These are phyloP conservation scores for Mycteria americana DNA, from an alignment of 2,797 vertebrate species.

Conservation along the genomic window DNA sequence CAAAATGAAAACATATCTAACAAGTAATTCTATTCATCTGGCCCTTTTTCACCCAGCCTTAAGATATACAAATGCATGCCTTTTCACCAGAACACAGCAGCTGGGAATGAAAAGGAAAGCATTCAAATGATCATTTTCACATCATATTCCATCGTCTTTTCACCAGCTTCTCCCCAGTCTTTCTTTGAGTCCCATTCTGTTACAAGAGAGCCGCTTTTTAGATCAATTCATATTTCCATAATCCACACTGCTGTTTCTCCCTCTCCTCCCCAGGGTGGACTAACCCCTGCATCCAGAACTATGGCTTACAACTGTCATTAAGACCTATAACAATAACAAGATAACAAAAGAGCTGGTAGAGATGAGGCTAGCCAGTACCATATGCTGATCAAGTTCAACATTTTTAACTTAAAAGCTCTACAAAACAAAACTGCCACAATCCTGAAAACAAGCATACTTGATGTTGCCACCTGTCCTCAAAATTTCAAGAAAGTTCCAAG, in stretches of 20 bases:
- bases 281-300: slow-evolving; percentile 92
- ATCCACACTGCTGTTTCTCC: slow-evolving; percentile 94
- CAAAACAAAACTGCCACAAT: slow-evolving; percentile 69
- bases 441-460: slow-evolving; percentile 67
- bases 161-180: slow-evolving; percentile 90
- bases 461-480: slow-evolving; percentile 7
- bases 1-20: slow-evolving; percentile 78
- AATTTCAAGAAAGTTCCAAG: neutral
- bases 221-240: slow-evolving; percentile 99
- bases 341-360: slow-evolving; percentile 91
- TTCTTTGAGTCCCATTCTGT: slow-evolving; percentile 92
- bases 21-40: slow-evolving; percentile 80
- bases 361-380: slow-evolving; percentile 88
- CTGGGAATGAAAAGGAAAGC: slow-evolving; percentile 91
- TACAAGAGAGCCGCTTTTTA: slow-evolving; percentile 81
- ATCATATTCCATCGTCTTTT: slow-evolving; percentile 90
- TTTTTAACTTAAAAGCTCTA: slow-evolving; percentile 68
- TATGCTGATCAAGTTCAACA: slow-evolving; percentile 88
- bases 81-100: slow-evolving; percentile 89
- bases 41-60: slow-evolving; percentile 75
- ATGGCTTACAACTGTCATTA: slow-evolving; percentile 98
- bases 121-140: slow-evolving; percentile 87
- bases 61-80: slow-evolving; percentile 88
- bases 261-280: slow-evolving; percentile 90
- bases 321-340: slow-evolving; percentile 92